phyloP scores from a whole-genome alignment of 30 jellyfish, hydroid and myxozoan species.

The Pelagia noctiluca region DNA sequence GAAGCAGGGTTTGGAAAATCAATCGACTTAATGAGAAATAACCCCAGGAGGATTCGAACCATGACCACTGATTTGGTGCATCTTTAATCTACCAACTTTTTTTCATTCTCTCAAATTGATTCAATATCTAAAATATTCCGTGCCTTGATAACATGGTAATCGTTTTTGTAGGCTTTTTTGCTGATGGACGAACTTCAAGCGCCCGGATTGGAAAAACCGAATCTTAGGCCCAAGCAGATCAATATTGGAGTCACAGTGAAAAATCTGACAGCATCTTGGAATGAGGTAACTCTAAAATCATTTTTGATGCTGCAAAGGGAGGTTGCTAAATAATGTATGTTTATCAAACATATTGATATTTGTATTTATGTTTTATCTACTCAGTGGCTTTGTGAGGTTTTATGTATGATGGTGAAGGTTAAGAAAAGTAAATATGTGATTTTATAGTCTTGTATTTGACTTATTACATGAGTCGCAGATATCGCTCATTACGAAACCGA shows the following conservation, averaged over 20 bases:
- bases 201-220: slow-evolving; percentile 63
- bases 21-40: slow-evolving; percentile 59
- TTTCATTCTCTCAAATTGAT: too few species aligned
- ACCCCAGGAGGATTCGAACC: slow-evolving; percentile 63
- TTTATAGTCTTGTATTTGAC: too few species aligned
- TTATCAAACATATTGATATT: background rate
- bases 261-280: slow-evolving; percentile 85
- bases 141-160: too few species aligned
- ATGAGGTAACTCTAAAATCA: slow-evolving; percentile 80
- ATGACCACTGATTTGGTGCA: too few species aligned
- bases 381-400: background rate
- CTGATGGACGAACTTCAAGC: slow-evolving; percentile 68
- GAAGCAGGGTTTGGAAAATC: too few species aligned
- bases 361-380: background rate
- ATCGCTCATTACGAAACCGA: too few species aligned
- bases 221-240: slow-evolving; percentile 60
- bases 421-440: too few species aligned
- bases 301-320: too few species aligned
- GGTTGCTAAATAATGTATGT: too few species aligned
- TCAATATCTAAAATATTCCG: too few species aligned
- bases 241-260: slow-evolving; percentile 60
- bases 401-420: background rate
- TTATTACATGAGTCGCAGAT: too few species aligned
- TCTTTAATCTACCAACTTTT: slow-evolving; percentile 51
- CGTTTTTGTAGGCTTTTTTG: slow-evolving; percentile 40